Base-by-base conservation (phyloP, 2,888 invertebrate genomes). In the Panorpa germanica region DNA sequence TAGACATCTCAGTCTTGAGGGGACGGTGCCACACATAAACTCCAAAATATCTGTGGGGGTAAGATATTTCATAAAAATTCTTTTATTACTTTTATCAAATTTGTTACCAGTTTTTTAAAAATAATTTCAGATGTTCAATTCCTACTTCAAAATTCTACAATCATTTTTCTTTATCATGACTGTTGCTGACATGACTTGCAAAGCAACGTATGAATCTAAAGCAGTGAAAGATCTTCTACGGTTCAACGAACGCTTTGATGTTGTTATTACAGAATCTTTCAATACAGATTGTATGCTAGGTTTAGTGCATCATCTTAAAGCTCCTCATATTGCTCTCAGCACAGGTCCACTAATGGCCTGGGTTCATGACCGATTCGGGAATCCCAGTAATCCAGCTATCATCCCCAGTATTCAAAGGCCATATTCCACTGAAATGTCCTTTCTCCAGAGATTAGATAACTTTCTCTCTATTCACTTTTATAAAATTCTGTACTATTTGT, bases 241-340 rank as follows among this genome's bases (percentile, higher is more conserved):
- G 15, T 53, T 49, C 52, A 50, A 52, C 33, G 43, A 47, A 1
- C 40, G 53, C 24, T 75, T 66, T 35, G 74, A 76, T 43, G 40
- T 70, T 4, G 47, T 68, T 2, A 45, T 71, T 5, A 52, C 58
- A 5, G 70, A 70, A 45, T 55, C 61, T 34, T 72, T 71, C 39
- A 63, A 61, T 34, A 58, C 60, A 12, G 69, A 71, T 37, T 71
- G 71, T 39, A 48, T 63, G 26, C 46, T 70, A 37, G 70, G 64
- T 0, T 48, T 72, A 10, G 65, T 65, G 2, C 49, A 69, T 41
- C 45, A 60, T 30, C 45, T 71, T 27, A 49, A 58, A 16, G 55
- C 61, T 6, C 69, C 71, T 1, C 56, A 65, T 2, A 53, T 72
- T 1, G 64, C 57, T 0, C 36, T 65, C 3, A 65, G 65, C 14